phyloP scores from a whole-genome alignment of 2,797 vertebrate species.

The Champsocephalus esox region DNA sequence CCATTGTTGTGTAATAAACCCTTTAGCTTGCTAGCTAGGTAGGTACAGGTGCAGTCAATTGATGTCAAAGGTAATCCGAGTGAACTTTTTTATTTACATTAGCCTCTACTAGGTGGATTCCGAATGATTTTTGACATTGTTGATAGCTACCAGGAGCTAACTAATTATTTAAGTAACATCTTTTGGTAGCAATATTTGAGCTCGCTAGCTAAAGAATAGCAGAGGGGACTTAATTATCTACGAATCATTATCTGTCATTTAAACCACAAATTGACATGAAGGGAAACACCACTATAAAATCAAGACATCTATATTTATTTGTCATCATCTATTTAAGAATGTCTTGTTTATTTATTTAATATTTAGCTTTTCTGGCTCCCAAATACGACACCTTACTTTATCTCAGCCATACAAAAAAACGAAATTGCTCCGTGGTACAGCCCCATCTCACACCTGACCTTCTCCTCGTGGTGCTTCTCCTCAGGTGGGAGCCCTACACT shows the following conservation, averaged over 20 bases:
- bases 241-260: no score
- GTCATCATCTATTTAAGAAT: no score
- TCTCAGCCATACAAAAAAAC: neutral
- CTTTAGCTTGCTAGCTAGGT: neutral
- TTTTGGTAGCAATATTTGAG: neutral
- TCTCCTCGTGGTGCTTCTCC: slow-evolving; percentile 19
- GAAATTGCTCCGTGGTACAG: no score
- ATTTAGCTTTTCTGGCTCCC: neutral
- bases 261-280: neutral
- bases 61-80: no score
- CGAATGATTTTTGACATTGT: neutral
- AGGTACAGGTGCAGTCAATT: neutral
- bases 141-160: neutral
- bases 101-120: no score
- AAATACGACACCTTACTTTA: neutral
- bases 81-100: no score
- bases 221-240: no score
- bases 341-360: neutral
- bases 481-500: slow-evolving; percentile 93
- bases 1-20: no score
- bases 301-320: neutral
- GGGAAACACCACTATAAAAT: neutral
- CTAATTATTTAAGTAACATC: no score
- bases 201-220: neutral
- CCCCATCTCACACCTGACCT: slow-evolving; percentile 37